These are phyloP conservation scores for Orcinus orca DNA, from an alignment of 2,113 vertebrate genomes.

Conservation along the genomic window DNA sequence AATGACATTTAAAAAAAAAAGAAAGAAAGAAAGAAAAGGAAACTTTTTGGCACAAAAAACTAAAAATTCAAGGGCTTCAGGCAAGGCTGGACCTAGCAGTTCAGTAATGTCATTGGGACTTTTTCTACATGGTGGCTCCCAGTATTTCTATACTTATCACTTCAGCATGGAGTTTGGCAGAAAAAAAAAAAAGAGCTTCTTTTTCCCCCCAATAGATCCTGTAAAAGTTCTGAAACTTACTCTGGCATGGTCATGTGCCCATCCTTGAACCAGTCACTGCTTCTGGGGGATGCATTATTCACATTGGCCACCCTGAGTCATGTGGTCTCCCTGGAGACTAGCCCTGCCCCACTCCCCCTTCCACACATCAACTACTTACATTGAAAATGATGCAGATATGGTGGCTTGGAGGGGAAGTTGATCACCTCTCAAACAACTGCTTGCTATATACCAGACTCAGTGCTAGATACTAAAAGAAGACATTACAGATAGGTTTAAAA, in stretches of 20 bases:
- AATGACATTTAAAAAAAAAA: not conserved
- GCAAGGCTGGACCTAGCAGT: not conserved
- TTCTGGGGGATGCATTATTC: not conserved
- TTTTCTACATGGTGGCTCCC: not conserved
- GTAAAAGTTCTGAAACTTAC: not conserved
- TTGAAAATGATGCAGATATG: not conserved
- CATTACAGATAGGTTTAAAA: not conserved
- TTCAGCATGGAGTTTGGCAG: not conserved
- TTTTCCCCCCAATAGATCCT: not conserved
- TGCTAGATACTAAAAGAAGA: not conserved
- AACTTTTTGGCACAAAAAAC: not conserved
- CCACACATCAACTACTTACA: not conserved
- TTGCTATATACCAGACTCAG: not conserved
- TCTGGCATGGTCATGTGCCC: not conserved
- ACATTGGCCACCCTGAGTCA: not conserved
- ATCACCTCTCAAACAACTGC: not conserved
- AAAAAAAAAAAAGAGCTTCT: not conserved
- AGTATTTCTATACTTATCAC: not conserved
- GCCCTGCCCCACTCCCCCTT: rapidly evolving
- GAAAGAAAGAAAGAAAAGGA: not conserved
- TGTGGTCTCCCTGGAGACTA: not conserved
- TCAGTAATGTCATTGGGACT: not conserved
- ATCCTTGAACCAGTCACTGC: not conserved
- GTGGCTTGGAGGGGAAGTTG: not conserved
- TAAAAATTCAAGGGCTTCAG: not conserved